Base-by-base conservation (phyloP, 2,113 vertebrate species). In the Numida meleagris region DNA sequence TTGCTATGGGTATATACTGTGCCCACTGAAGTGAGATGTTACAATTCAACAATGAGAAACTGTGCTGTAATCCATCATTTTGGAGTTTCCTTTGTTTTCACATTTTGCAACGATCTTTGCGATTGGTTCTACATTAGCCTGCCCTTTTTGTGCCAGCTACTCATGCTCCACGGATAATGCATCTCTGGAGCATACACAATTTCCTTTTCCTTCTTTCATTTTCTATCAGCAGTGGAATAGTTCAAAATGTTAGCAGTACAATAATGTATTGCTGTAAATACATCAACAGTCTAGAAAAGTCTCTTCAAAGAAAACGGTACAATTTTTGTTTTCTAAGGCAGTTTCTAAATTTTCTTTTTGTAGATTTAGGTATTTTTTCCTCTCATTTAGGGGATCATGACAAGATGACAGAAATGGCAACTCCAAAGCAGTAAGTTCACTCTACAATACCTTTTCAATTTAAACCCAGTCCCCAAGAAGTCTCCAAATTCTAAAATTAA, bases 211-310 rank as follows among this genome's bases (percentile, higher is more conserved):
- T 63, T 67, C 18, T 43, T 73, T 36, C 20, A 21, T 55, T 48
- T 53, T 12, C 77, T 48, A 14, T 23, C 24, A 63, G 16, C 17
- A 24, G 1, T 1, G 1, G 89, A 88, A 59, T n/a, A 59, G 10
- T 29, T 81, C 19, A 70, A 80, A 74, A 81, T 11, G 23, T 55
- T n/a, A 63, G 71, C 40, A 63, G 8, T 31, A 20, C 5, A 46
- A 21, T 40, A 48, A 77, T 1, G 20, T 27, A 14, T 40, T 27
- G 36, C 36, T n/a, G 6, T 25, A 58, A 92, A 89, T 38, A 50
- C 9, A 51, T 57, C 46, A 62, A 8, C 10, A 71, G 17, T 53
- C n/a, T 36, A 12, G 10, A 48, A 86, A n/a, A 0, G 0, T 34
- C 27, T 63, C 31, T 8, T 48, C 23, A 10, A 36, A 43, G 57